Base-by-base conservation (phyloP, 2,888 invertebrate species). In the Cyclophora punctaria region DNA sequence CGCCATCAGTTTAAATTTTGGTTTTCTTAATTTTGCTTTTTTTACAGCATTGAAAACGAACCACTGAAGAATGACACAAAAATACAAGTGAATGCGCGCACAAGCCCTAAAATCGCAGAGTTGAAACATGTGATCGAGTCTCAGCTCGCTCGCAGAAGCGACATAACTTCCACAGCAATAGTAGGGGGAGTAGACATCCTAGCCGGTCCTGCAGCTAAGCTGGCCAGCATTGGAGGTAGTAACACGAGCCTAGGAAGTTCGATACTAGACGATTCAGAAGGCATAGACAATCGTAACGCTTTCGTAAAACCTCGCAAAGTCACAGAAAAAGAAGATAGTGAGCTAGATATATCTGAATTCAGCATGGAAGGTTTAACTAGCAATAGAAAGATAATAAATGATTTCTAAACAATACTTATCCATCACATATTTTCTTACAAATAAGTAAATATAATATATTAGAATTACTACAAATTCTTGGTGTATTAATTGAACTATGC, bases 81-180 rank as follows among this genome's bases (percentile, higher is more conserved):
- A 56, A 83, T 89, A 52, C 74, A 85, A 58, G 63, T 89, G n/a
- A 78, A 78, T 57, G 82, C 87, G 7, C 77, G 83, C 7, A 86
- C 90, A 44, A 89, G 89, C 62, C 85, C 90, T 33, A 90, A 89
- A 67, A 90, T 91, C 47, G 87, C 89, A 3, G 88, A 90, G 71
- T 71, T 91, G 50, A 90, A 89, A 49, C 77, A 86, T 60, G 85
- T 84, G n/a, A 90, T 91, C 41, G 90, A 91, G 66, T 79, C 82
- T 3, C 90, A 91, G 69, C 76, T 91, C 57, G 78, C 79, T 3
- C 64, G 78, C 35, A 78, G 89, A n/a, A 80, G 72, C 41, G 76
- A 75, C n/a, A 78, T 78, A 20, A 67, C 78, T 34, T 71, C 78
- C 5, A 74, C 74, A 6, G 72, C 69, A 4, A 65, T 81, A 3